Evolutionary conservation across 2,113 vertebrate species (phyloP).

Genomic region (Hiodon tergisus): DNA sequence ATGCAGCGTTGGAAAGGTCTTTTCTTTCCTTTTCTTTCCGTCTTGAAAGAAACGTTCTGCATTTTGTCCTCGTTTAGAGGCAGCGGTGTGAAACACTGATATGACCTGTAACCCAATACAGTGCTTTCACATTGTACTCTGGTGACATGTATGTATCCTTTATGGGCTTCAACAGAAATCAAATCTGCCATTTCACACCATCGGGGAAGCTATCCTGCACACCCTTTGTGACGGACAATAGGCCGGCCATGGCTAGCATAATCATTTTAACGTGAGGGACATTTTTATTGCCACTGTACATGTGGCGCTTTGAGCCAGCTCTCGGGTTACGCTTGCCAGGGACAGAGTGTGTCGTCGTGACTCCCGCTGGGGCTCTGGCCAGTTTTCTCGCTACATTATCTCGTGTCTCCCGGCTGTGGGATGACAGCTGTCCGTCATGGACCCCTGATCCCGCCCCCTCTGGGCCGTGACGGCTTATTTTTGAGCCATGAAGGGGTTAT

Average conservation of each 20-base stretch:
- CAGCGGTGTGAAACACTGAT: not conserved
- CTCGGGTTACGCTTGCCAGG: slow-evolving; percentile 46
- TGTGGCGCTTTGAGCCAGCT: slow-evolving; percentile 46
- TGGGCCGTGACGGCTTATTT: too few species aligned
- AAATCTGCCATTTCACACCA: not conserved
- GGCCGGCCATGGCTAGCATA: slow-evolving; percentile 32
- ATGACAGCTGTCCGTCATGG: slow-evolving; percentile 10
- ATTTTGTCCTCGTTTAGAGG: too few species aligned
- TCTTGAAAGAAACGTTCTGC: too few species aligned
- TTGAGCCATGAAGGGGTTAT: too few species aligned
- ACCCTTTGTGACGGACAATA: slow-evolving; percentile 47
- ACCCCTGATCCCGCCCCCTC: not conserved
- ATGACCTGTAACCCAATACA: too few species aligned
- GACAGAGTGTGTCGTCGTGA: slow-evolving; percentile 42
- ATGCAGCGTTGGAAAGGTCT: too few species aligned
- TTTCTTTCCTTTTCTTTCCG: too few species aligned
- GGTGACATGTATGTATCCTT: not conserved
- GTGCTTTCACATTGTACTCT: not conserved
- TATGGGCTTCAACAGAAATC: not conserved
- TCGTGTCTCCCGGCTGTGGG: slow-evolving; percentile 36
- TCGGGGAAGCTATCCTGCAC: slow-evolving; percentile 22
- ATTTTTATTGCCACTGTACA: slow-evolving; percentile 29
- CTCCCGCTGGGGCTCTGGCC: not conserved
- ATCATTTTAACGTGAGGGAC: slow-evolving; percentile 38
- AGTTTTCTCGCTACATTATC: slow-evolving; percentile 21